Base-by-base conservation (phyloP, 30 jellyfish, hydroid and myxozoan genomes). In the Rhopilema esculentum region DNA sequence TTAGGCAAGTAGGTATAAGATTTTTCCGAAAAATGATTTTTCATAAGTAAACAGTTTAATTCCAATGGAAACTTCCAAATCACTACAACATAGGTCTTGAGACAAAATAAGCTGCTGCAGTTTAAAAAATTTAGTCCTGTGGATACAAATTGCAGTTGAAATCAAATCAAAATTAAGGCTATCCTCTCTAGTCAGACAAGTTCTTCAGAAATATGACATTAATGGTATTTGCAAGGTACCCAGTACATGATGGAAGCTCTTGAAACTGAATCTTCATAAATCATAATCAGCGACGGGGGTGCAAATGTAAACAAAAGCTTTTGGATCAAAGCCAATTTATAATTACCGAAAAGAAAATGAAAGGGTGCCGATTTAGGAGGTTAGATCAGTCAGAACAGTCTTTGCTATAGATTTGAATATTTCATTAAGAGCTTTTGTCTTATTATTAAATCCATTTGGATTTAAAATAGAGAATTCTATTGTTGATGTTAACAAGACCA, bases 231-330 rank as follows among this genome's bases (percentile, higher is more conserved):
- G 71, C 1, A 48, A 62, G 21, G 29, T 0, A 4, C 89, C 83
- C 78, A 27, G 65, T 40, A 83, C 29, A 52, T 79, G 90, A 31
- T 24, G 82, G 9, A 80, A 21, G 57, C 57, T 12, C 57, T 40
- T 40, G 82, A 69, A 26, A 69, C 49, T 25, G 33, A 17, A 69
- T 69, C 80, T 69, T 69, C 33, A 69, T 69, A 51, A 69, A 69
- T 69, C 80, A 69, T 69, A 26, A 69, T 69, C 52, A 69, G 49
- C 21, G 80, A 19, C 80, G 48, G 80, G 80, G 80, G 80, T 51
- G 27, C 1, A 19, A 27, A 53, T 69, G 63, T 69, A 69, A 69
- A 69, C 49, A 69, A 24, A 27, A 22, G 23, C 33, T 69, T 30
- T 69, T 69, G 80, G 80, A 69, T 69, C 16, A 69, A 19, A 28